phyloP scores from a whole-genome alignment of 2,888 invertebrate genomes.

The Eumacrocentrus americanus region DNA sequence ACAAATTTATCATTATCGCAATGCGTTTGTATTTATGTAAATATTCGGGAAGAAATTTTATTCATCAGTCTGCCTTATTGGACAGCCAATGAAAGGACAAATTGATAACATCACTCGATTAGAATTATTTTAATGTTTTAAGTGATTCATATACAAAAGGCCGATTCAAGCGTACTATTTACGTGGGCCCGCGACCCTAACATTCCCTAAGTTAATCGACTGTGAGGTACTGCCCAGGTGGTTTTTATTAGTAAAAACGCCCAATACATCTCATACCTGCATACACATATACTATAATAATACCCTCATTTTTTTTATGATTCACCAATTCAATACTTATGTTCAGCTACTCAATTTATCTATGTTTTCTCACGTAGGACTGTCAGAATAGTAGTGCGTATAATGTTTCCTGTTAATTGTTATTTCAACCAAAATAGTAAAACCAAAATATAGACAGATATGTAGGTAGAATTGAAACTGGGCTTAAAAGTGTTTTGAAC shows the following conservation, averaged over 20 bases:
- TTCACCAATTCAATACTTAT: not conserved
- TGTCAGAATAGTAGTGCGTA: not conserved
- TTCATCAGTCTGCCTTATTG: not conserved
- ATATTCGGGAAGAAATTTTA: constrained; percentile 18
- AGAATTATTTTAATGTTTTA: not conserved
- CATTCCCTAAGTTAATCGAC: not conserved
- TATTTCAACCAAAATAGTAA: constrained; percentile 19
- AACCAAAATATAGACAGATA: constrained; percentile 12
- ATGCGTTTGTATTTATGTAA: constrained; percentile 27
- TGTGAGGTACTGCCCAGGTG: not conserved
- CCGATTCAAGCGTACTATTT: not conserved
- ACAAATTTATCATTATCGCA: not conserved
- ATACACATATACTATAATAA: constrained; percentile 15
- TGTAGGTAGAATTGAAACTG: constrained; percentile 8
- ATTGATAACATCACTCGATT: not conserved
- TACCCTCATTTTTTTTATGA: constrained; percentile 2
- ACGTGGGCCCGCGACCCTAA: no score
- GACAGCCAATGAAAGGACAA: not conserved
- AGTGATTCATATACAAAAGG: not conserved
- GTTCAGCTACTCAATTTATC: not conserved
- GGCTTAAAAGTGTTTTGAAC: not conserved
- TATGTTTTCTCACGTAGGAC: not conserved
- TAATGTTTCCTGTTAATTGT: not conserved
- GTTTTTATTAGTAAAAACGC: no score
- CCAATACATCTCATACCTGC: not conserved